phyloP scores from a whole-genome alignment of 64 coral and sea anemone genomes.

The Montipora cactus region DNA sequence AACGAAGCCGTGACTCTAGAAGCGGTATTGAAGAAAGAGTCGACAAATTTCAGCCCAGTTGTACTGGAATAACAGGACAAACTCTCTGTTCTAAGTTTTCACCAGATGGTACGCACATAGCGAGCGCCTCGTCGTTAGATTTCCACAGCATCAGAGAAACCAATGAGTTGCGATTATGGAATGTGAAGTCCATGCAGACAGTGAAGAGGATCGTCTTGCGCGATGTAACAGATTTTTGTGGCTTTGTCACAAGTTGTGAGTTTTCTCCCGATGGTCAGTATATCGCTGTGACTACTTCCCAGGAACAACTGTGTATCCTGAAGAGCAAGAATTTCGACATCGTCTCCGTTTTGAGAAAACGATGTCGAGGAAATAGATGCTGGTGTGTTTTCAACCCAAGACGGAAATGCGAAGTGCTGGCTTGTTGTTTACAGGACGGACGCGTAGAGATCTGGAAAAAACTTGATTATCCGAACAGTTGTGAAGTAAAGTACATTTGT shows the following conservation, averaged over 20 bases:
- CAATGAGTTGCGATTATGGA: slow-evolving; percentile 92
- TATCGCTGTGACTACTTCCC: slow-evolving; percentile 86
- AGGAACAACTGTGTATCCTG: slow-evolving; percentile 90
- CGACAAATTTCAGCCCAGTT: slow-evolving; percentile 82
- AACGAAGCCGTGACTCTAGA: slow-evolving; percentile 61
- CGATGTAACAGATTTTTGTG: slow-evolving; percentile 91
- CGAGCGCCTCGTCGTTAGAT: slow-evolving; percentile 88
- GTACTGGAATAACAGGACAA: slow-evolving; percentile 86
- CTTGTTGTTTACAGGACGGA: slow-evolving; percentile 94
- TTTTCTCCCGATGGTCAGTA: slow-evolving; percentile 89
- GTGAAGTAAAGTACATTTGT: slow-evolving; percentile 65
- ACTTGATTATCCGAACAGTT: slow-evolving; percentile 8
- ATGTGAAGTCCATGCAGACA: slow-evolving; percentile 86
- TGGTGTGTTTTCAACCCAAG: slow-evolving; percentile 90
- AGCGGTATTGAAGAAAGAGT: slow-evolving; percentile 75
- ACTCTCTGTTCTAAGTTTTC: slow-evolving; percentile 92
- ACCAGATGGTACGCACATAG: slow-evolving; percentile 71
- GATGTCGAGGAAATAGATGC: slow-evolving; percentile 86
- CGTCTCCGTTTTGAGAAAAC: slow-evolving; percentile 82
- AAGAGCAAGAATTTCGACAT: slow-evolving; percentile 87
- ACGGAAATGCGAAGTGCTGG: slow-evolving; percentile 61
- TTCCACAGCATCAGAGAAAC: slow-evolving; percentile 95
- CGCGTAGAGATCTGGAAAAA: slow-evolving; percentile 77
- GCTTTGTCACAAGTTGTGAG: slow-evolving; percentile 88
- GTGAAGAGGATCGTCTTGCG: slow-evolving; percentile 78